Percentiles rank a stretch among this genome's conserved stretches.
Conservation (phyloP, 2,888 invertebrate genomes). For the Melinaea marsaeus region DNA sequence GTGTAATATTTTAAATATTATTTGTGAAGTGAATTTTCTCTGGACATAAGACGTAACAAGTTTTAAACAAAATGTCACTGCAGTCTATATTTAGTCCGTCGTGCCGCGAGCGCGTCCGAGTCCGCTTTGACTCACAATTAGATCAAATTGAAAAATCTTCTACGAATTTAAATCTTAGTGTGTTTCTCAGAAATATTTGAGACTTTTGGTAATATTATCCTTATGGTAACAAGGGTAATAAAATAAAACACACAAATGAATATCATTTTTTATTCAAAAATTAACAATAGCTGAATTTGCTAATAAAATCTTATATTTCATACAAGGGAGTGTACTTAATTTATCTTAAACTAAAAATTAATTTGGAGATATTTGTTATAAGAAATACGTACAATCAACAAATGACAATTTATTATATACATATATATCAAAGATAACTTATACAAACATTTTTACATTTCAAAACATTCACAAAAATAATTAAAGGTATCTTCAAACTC, state of each 20-base stretch:
- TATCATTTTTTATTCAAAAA: constrained; percentile 24
- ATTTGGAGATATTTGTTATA: constrained; percentile 11
- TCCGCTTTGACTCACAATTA: constrained; percentile 46
- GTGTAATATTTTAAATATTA: background rate
- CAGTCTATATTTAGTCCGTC: constrained; percentile 59
- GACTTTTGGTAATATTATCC: no score
- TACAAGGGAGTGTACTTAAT: constrained; percentile 21
- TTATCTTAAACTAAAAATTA: constrained; percentile 9
- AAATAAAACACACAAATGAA: constrained; percentile 12
- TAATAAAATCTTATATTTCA: constrained; percentile 20
- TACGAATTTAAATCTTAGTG: constrained; percentile 15
- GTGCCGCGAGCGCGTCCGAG: constrained; percentile 39
- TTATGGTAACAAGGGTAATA: no score
- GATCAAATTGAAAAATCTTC: constrained; percentile 40
- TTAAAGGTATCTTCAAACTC: no score
- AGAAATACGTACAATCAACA: no score
- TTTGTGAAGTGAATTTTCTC: background rate
- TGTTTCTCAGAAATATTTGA: no score
- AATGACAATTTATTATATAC: no score
- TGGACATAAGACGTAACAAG: constrained; percentile 23
- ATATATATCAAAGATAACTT: no score
- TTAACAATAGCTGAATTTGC: constrained; percentile 20
- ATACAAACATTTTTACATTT: no score
- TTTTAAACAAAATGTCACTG: constrained; percentile 59
- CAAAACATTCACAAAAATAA: no score